Evolutionary conservation across 2,888 invertebrate genomes (phyloP), one percentile per base, ranked within the genome.

Genomic region (Pseudanteris insignis): DNA sequence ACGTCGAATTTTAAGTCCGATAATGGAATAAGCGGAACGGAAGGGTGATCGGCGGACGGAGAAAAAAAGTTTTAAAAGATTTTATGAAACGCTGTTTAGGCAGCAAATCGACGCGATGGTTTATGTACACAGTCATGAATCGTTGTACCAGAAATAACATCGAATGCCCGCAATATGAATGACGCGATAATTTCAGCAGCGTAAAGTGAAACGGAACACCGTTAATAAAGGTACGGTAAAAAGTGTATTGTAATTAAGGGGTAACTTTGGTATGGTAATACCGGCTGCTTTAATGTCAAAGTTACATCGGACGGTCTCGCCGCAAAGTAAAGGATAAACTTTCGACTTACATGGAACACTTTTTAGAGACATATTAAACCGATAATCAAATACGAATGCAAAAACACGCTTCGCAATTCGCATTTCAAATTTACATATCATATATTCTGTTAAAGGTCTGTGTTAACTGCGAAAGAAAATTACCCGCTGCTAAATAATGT

Each of bases 191-290:
- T 1, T 40, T 32, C 3, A 28, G 5, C 11, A 18, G 13, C 18
- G 30, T 21, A 15, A 10, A 1, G 13, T 11, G 5, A 4, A 30
- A 25, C 2, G 5, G 15, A 33, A 26, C 12, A 29, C n/a, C 38
- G 6, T 6, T 46, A 29, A 51, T 55, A 40, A 26, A 25, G 34
- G 25, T 12, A 13, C 18, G 25, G 24, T 32, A 43, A 37, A 44
- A 43, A 30, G 37, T 33, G 44, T 25, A 28, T 26, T 46, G 46
- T 47, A 55, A 55, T 55, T 55, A 55, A 46, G 55, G 41, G 26
- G 7, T 41, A 55, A 47, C 28, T 55, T 47, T 41, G 55, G 29
- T 18, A 55, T 41, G 34, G 40, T 41, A 55, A 47, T 47, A n/a
- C 41, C 32, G 29, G 34, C 10, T 29, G 36, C 21, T 55, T 47